These are phyloP conservation scores for Phyto melanocephala DNA, from an alignment of 2,888 invertebrate genomes.

Conservation along the genomic window DNA sequence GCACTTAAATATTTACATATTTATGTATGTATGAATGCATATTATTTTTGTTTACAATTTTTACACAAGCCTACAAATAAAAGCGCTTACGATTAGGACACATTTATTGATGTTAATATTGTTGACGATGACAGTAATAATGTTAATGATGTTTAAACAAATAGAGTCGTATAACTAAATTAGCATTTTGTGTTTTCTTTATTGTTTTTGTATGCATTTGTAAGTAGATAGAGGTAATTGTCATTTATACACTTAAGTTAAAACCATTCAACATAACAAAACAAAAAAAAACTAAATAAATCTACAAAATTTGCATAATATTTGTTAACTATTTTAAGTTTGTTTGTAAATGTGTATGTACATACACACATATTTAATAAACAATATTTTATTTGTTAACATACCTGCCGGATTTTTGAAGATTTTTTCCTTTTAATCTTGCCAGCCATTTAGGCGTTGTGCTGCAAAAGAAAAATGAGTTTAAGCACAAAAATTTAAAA, in stretches of 20 bases:
- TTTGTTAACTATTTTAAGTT: constrained; percentile 32
- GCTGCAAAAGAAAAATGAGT: background rate
- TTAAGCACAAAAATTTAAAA: background rate
- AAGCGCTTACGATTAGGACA: constrained; percentile 4
- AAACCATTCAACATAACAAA: background rate
- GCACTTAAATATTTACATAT: background rate
- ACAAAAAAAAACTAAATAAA: background rate
- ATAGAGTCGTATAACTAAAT: background rate
- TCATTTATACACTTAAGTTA: background rate
- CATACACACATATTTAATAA: background rate
- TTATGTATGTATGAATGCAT: background rate
- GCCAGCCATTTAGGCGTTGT: background rate
- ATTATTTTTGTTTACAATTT: background rate
- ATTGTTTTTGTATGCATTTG: constrained; percentile 13
- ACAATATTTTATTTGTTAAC: background rate
- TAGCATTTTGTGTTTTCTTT: constrained; percentile 10
- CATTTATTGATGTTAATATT: background rate
- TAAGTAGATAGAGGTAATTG: background rate
- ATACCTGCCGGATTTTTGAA: background rate
- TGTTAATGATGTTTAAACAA: constrained; percentile 13
- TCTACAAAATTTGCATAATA: constrained; percentile 40
- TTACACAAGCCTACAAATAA: constrained; percentile 20
- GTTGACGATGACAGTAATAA: background rate
- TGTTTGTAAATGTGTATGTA: background rate
- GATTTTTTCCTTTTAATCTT: background rate